A percentile compares a stretch with the other conserved stretches of the same genome.
These are phyloP conservation scores for Escarpia spicata DNA, from an alignment of 2,888 invertebrate species.

Conservation along the genomic window DNA sequence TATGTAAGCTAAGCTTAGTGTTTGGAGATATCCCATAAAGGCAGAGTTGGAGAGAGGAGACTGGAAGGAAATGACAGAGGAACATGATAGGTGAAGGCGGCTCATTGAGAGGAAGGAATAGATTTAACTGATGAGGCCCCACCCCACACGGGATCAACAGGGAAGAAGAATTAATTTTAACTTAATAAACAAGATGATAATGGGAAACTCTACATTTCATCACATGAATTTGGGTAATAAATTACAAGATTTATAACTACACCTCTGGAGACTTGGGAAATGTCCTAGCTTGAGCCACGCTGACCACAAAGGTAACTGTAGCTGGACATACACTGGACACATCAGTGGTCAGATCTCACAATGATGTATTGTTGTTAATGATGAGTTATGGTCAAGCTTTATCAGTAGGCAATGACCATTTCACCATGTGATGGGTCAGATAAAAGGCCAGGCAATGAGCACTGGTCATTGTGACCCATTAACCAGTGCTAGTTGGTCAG, in stretches of 20 bases:
- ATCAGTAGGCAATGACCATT: not conserved
- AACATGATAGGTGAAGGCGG: no score
- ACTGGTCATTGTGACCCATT: slow-evolving; percentile 9
- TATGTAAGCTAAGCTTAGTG: no score
- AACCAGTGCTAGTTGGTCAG: not conserved
- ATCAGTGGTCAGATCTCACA: not conserved
- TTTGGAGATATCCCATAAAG: no score
- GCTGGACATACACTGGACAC: not conserved
- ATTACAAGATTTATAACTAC: not conserved
- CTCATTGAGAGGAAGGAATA: no score
- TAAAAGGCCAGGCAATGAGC: not conserved
- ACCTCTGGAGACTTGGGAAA: not conserved
- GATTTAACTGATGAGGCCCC: no score
- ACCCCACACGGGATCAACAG: no score
- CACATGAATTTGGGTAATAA: not conserved
- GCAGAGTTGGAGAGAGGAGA: no score
- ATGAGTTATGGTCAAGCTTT: not conserved
- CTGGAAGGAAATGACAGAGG: no score
- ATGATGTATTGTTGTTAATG: slow-evolving; percentile 13
- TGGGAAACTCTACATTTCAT: not conserved
- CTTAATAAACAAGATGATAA: not conserved
- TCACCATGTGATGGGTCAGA: not conserved
- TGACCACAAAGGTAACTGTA: slow-evolving; percentile 10
- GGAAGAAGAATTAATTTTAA: no score
- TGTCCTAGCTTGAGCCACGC: not conserved